These are phyloP conservation scores for Nomada ruficornis DNA, from an alignment of 2,888 invertebrate genomes.

Conservation along the genomic window DNA sequence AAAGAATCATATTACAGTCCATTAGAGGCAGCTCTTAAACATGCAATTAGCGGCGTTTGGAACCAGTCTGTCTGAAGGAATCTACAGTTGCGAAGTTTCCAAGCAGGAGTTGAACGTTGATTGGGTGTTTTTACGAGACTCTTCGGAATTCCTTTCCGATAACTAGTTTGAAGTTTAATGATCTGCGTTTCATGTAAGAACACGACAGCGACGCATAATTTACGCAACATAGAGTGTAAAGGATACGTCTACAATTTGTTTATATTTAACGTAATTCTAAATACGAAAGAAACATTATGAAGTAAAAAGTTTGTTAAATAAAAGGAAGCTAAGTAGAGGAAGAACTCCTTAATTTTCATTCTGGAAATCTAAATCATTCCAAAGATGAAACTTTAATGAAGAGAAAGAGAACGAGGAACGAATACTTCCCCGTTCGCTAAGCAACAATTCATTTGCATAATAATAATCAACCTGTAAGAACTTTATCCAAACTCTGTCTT, in stretches of 20 bases:
- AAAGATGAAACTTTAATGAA: too few species aligned
- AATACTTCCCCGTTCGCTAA: too few species aligned
- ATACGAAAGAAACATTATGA: background rate
- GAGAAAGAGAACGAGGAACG: too few species aligned
- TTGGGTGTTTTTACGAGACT: slow-evolving; percentile 4
- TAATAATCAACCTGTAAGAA: too few species aligned
- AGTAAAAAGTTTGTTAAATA: background rate
- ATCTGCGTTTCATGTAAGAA: slow-evolving; percentile 3
- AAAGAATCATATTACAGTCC: background rate
- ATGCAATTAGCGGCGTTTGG: slow-evolving; percentile 14
- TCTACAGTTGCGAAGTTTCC: slow-evolving; percentile 3
- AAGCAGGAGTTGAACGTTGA: background rate
- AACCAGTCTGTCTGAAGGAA: slow-evolving; percentile 9
- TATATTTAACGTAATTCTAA: too few species aligned
- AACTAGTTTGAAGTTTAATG: slow-evolving; percentile 18
- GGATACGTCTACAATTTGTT: background rate
- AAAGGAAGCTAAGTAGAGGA: too few species aligned
- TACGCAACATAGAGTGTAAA: background rate
- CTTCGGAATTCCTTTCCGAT: slow-evolving; percentile 12
- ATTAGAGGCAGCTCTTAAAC: background rate
- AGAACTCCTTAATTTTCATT: too few species aligned
- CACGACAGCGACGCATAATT: slow-evolving; percentile 11
- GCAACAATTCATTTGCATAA: too few species aligned
- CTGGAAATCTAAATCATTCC: too few species aligned
- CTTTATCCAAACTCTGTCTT: too few species aligned